Conservation (phyloP, 2,113 vertebrate genomes). For the Rhabdornis inornatus region DNA sequence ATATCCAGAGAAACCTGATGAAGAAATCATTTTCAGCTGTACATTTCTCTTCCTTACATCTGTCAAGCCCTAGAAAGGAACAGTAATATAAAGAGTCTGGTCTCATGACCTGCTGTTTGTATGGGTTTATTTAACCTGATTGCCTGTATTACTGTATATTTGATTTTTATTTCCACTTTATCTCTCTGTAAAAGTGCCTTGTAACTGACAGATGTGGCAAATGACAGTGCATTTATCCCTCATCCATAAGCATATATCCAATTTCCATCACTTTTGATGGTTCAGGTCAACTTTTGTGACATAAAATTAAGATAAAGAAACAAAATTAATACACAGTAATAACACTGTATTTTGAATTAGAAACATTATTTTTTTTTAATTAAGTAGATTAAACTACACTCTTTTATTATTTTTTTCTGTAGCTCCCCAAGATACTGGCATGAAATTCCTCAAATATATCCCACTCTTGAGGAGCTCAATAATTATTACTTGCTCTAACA, state of each 20-base stretch:
- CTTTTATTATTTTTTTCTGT: not conserved
- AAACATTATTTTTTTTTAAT: not conserved
- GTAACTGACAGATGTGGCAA: not conserved
- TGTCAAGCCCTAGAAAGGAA: not conserved
- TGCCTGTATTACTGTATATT: not conserved
- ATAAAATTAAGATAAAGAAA: not conserved
- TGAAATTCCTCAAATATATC: not conserved
- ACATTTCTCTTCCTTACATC: not conserved
- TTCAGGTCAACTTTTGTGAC: not conserved
- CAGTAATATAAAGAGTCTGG: not conserved
- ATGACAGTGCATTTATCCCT: not conserved
- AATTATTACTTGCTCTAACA: not conserved
- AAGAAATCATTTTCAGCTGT: not conserved
- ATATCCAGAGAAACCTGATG: not conserved
- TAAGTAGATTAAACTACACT: not conserved
- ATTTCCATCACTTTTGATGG: not conserved
- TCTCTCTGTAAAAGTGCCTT: not conserved
- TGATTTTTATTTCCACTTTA: not conserved
- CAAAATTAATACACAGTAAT: not conserved
- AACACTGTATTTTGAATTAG: not conserved
- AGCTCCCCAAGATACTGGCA: fast-evolving
- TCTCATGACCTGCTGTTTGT: not conserved
- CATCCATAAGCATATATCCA: not conserved
- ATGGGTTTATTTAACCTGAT: not conserved
- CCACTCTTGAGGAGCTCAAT: not conserved